Evolutionary conservation across 2,113 vertebrate species (phyloP).

Genomic region (Calyptomena viridis): DNA sequence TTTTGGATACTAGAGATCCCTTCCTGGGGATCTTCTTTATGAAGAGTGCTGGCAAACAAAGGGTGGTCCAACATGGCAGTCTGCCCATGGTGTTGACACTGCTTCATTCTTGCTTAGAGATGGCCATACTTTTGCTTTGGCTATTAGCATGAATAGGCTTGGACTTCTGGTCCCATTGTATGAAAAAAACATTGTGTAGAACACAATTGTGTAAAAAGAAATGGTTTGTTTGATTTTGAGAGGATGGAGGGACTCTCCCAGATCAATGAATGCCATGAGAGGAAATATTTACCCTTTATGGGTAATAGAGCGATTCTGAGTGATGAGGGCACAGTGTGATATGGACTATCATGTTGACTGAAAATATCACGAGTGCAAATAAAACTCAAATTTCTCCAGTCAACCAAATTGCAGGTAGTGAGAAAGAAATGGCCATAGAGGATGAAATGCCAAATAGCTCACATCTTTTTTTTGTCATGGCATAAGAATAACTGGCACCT

Average conservation of each 20-base stretch:
- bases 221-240: not conserved
- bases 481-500: not conserved
- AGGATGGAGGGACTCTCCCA: not conserved
- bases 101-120: not conserved
- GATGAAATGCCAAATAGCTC: not conserved
- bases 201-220: not conserved
- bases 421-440: not conserved
- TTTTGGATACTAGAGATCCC: not conserved
- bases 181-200: not conserved
- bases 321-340: not conserved
- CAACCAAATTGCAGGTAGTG: not conserved
- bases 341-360: not conserved
- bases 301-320: not conserved
- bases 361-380: not conserved
- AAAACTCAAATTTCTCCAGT: not conserved
- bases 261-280: not conserved
- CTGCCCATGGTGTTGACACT: too few species aligned
- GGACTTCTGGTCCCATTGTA: not conserved
- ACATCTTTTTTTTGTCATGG: not conserved
- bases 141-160: not conserved
- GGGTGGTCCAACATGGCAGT: too few species aligned
- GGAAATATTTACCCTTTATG: not conserved
- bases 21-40: not conserved
- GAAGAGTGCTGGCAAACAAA: accelerated
- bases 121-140: not conserved